phyloP scores from a whole-genome alignment of 2,888 invertebrate genomes.

The Aelia acuminata region DNA sequence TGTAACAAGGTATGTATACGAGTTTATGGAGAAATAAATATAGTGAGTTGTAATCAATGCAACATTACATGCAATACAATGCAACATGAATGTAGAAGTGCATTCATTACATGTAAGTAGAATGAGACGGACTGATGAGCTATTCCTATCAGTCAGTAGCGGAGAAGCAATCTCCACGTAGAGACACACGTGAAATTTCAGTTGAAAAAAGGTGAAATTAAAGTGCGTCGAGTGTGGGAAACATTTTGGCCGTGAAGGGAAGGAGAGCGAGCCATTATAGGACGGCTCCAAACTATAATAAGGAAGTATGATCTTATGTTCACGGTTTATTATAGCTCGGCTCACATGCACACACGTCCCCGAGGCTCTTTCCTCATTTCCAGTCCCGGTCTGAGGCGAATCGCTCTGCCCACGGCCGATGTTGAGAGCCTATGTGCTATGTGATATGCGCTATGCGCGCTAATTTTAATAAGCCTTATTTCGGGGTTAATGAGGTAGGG shows the following conservation, averaged over 20 bases:
- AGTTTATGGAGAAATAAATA: too few relatives aligned
- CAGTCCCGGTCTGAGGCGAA: slow-evolving; percentile 43
- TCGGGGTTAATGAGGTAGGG: neutral
- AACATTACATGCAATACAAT: too few relatives aligned
- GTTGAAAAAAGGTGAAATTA: slow-evolving; percentile 56
- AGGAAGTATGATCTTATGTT: slow-evolving; percentile 59
- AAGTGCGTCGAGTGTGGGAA: slow-evolving; percentile 57
- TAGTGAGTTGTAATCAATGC: too few relatives aligned
- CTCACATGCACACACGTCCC: slow-evolving; percentile 54
- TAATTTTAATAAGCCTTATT: slow-evolving; percentile 29
- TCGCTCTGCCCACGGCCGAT: neutral
- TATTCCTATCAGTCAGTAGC: neutral
- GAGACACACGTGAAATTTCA: slow-evolving; percentile 57
- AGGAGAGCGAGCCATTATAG: slow-evolving; percentile 51
- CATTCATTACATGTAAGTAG: neutral
- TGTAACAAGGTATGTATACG: too few relatives aligned
- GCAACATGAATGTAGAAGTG: too few relatives aligned
- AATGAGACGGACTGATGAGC: neutral
- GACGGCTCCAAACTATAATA: slow-evolving; percentile 52
- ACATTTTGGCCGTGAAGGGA: slow-evolving; percentile 54
- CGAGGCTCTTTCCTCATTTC: slow-evolving; percentile 46
- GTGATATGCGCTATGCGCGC: too few relatives aligned
- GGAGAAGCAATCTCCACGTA: slow-evolving; percentile 45
- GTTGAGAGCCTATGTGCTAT: too few relatives aligned
- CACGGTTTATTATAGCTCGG: slow-evolving; percentile 58